Evolutionary conservation across 2,888 invertebrate species (phyloP).

Genomic region (Geophilus truncorum): DNA sequence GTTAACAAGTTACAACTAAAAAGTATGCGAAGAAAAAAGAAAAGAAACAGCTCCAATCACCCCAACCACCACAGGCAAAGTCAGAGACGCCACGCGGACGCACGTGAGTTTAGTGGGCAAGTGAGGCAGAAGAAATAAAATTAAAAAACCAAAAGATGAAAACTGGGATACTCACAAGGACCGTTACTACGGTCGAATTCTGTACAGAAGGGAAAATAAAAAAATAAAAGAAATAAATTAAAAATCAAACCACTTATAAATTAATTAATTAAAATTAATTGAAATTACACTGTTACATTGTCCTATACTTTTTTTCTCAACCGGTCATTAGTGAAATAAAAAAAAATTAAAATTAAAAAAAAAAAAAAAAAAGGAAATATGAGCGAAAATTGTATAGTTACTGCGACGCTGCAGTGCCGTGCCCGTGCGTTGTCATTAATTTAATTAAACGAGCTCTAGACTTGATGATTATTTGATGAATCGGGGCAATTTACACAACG

Average conservation of each 20-base stretch:
- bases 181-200: conserved; percentile 80
- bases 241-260: conserved; percentile 34
- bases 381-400: background rate
- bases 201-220: conserved; percentile 51
- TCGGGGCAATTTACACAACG: background rate
- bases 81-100: background rate
- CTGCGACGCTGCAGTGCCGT: background rate
- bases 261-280: conserved; percentile 34
- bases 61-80: conserved; percentile 22
- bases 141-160: background rate
- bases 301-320: background rate
- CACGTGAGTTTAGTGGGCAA: conserved; percentile 17
- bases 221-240: conserved; percentile 38
- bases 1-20: background rate
- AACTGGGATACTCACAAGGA: conserved; percentile 70
- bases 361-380: background rate
- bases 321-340: background rate
- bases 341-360: background rate
- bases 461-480: conserved; percentile 14
- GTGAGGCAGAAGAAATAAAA: background rate
- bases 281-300: background rate
- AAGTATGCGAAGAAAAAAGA: background rate
- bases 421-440: background rate
- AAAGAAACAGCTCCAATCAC: background rate
- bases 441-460: background rate